phyloP scores from a whole-genome alignment of 2,113 vertebrate species.

The Channa argus region DNA sequence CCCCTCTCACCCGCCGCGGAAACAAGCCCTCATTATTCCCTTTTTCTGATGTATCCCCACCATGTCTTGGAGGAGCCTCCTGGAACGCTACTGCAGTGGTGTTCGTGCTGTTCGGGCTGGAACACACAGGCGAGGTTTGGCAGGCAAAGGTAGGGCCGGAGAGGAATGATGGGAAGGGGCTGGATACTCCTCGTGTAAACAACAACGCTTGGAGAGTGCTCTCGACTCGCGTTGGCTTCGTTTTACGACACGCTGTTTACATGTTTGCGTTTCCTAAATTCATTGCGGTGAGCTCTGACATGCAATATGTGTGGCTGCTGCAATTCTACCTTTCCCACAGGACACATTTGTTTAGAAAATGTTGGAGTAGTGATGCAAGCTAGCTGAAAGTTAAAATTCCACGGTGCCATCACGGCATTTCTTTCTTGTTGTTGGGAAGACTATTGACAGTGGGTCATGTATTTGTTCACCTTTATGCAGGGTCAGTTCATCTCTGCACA shows the following conservation, averaged over 20 bases:
- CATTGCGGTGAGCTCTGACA: constrained; percentile 11
- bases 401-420: background rate
- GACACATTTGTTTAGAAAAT: constrained; percentile 28
- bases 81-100: constrained; percentile 61
- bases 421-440: background rate
- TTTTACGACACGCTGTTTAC: constrained; percentile 32
- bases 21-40: constrained; percentile 54
- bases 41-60: constrained; percentile 52
- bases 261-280: constrained; percentile 21
- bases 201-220: constrained; percentile 14
- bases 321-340: constrained; percentile 3
- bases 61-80: constrained; percentile 59
- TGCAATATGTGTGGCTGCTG: background rate
- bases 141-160: constrained; percentile 26
- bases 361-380: background rate
- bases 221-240: background rate
- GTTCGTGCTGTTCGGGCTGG: constrained; percentile 64
- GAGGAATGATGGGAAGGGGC: constrained; percentile 64
- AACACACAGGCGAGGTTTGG: constrained; percentile 67
- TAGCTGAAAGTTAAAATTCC: background rate
- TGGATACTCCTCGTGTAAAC: constrained; percentile 55
- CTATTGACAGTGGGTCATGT: no score
- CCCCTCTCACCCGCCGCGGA: constrained; percentile 40
- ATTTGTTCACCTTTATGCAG: background rate
- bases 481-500: no score